Percentiles rank a stretch among this genome's conserved stretches.
These are phyloP conservation scores for Heliothis peltigera DNA, from an alignment of 2,888 invertebrate genomes.

Conservation along the genomic window DNA sequence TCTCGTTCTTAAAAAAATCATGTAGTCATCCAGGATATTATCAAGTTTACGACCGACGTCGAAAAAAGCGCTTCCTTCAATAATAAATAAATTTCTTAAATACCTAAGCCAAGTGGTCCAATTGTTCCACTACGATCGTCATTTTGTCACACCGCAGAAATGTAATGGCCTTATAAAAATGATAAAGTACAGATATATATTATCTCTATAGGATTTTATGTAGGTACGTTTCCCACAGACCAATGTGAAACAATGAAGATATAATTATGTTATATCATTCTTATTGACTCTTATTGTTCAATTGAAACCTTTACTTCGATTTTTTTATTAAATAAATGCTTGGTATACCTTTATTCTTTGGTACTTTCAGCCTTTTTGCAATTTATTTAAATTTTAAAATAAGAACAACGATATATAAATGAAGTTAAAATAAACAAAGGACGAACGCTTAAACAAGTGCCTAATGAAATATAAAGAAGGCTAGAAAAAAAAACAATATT, in stretches of 20 bases:
- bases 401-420: neutral
- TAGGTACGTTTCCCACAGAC: neutral
- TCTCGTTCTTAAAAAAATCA: too few relatives aligned
- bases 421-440: too few relatives aligned
- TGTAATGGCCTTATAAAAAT: neutral
- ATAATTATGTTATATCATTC: neutral
- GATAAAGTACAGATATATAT: neutral
- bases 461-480: too few relatives aligned
- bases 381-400: neutral
- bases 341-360: neutral
- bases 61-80: too few relatives aligned
- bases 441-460: too few relatives aligned
- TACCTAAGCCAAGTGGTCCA: neutral
- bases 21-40: too few relatives aligned
- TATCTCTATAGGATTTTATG: neutral
- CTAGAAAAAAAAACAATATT: too few relatives aligned
- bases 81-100: neutral
- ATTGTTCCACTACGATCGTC: neutral
- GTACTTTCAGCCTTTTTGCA: neutral
- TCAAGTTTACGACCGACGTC: too few relatives aligned
- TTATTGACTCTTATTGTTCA: neutral
- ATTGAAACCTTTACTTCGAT: neutral
- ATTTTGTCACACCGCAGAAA: neutral
- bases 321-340: neutral
- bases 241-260: neutral